Conservation (phyloP, 2,113 vertebrate species). For the Peromyscus polionotus region DNA sequence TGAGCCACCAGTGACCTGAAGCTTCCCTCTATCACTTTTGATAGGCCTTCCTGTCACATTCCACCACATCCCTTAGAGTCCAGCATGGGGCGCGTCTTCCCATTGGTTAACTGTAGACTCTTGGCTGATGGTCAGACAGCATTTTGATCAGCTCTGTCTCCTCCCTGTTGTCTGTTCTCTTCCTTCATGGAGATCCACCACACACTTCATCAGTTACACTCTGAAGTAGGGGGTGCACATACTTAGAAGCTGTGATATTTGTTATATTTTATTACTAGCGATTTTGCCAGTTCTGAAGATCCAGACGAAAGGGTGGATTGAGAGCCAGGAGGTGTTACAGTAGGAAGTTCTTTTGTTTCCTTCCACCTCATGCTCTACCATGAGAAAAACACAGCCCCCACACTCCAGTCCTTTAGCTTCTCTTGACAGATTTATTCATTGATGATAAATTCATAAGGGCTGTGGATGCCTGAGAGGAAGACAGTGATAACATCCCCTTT, state of each 20-base stretch:
- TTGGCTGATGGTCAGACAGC: background rate
- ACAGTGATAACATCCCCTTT: background rate
- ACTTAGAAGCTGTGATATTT: background rate
- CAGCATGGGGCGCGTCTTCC: background rate
- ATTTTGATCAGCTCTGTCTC: background rate
- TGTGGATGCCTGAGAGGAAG: background rate
- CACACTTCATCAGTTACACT: background rate
- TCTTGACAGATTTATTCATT: slow-evolving; percentile 13
- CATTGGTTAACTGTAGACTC: background rate
- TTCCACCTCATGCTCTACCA: background rate
- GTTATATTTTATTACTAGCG: background rate
- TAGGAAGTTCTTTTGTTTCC: background rate
- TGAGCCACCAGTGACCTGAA: background rate
- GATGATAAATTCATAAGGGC: background rate
- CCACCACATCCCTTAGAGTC: background rate
- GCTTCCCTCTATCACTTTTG: background rate
- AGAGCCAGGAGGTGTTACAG: background rate
- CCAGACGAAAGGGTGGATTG: background rate
- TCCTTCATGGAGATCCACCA: background rate
- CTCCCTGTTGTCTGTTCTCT: background rate
- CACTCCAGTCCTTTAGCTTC: background rate
- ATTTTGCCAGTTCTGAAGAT: slow-evolving; percentile 14
- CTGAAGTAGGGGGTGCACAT: background rate
- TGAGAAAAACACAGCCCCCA: background rate
- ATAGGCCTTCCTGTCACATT: background rate